phyloP scores from a whole-genome alignment of 2,888 invertebrate species.

The Drosophila nr. fundita region DNA sequence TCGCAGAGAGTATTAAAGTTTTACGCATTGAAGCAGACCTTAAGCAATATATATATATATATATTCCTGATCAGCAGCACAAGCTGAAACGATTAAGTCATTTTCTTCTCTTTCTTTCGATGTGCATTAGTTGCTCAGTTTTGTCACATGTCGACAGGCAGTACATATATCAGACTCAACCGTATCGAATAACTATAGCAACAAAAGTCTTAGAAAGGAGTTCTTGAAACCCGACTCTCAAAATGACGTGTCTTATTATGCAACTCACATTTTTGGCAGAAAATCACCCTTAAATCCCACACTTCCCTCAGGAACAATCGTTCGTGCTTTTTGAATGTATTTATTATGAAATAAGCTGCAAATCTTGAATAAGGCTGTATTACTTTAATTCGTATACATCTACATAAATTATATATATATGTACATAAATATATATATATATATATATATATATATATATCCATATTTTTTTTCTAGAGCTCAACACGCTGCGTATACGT shows the following conservation, averaged over 20 bases:
- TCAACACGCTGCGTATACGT: constrained; percentile 50
- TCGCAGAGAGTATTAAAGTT: not conserved
- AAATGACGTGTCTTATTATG: not conserved
- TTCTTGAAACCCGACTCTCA: not conserved
- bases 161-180: not conserved
- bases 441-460: too few relatives aligned
- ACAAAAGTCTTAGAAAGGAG: not conserved
- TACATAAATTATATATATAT: constrained; percentile 13
- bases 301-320: too few relatives aligned
- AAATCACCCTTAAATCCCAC: not conserved
- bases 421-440: not conserved
- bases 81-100: not conserved
- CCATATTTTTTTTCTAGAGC: not conserved
- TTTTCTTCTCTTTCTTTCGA: not conserved
- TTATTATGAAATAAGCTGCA: not conserved
- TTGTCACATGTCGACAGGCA: not conserved
- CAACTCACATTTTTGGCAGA: not conserved
- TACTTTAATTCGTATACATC: constrained; percentile 2
- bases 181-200: not conserved
- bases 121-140: not conserved
- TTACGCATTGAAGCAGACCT: not conserved
- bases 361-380: constrained; percentile 3
- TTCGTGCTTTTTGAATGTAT: not conserved
- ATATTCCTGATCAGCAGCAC: not conserved
- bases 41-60: not conserved